Evolutionary conservation across 2,888 invertebrate species (phyloP).

Genomic region (Nemotelus nigrinus): DNA sequence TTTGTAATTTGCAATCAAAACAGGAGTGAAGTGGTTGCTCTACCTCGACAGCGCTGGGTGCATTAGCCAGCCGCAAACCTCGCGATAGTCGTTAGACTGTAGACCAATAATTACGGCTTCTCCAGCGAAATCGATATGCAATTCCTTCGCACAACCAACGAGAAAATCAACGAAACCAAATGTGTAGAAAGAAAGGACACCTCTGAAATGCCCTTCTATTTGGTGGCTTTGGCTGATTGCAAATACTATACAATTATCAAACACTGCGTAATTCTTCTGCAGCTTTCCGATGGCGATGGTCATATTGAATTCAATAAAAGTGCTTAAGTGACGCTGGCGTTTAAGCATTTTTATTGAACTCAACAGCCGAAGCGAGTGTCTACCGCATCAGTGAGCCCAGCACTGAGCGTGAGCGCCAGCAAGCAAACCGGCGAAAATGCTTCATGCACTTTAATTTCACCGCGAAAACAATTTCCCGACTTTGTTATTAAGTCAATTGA

Average conservation of each 20-base stretch:
- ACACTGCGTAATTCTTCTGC: not conserved
- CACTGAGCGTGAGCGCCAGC: not conserved
- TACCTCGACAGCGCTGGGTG: too few species aligned
- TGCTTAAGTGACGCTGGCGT: not conserved
- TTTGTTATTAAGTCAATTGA: conserved; percentile 21
- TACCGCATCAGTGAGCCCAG: not conserved
- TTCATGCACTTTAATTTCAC: conserved; percentile 6
- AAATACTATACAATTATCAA: not conserved
- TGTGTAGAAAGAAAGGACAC: too few species aligned
- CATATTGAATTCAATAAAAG: conserved; percentile 1
- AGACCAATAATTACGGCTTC: not conserved
- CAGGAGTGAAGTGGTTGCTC: too few species aligned
- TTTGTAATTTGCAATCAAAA: too few species aligned
- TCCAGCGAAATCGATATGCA: not conserved
- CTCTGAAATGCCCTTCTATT: too few species aligned
- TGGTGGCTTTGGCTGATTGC: not conserved
- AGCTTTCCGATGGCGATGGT: not conserved
- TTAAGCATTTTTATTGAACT: not conserved
- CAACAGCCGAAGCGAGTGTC: not conserved
- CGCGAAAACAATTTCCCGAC: conserved; percentile 4
- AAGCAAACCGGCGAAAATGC: not conserved
- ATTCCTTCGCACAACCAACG: not conserved
- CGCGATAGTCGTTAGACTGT: not conserved
- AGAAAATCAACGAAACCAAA: not conserved
- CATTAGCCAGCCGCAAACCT: too few species aligned